Percentiles rank a stretch among this genome's conserved stretches.
These are phyloP conservation scores for Cantharis flavilabris DNA, from an alignment of 2,888 invertebrate species.

Conservation along the genomic window DNA sequence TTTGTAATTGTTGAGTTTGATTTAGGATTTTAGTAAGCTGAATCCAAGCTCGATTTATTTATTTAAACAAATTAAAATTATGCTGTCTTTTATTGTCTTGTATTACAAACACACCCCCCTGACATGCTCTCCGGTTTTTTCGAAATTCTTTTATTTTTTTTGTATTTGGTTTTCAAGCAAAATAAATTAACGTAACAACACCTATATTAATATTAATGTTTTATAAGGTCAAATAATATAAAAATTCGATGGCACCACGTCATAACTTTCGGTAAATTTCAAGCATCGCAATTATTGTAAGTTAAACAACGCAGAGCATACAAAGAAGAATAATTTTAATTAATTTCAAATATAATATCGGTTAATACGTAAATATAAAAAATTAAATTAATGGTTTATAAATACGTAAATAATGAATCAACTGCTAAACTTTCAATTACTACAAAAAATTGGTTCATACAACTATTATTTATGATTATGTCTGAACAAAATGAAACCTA, in stretches of 20 bases:
- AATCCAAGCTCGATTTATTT: too few relatives aligned
- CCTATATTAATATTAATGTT: too few relatives aligned
- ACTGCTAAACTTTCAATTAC: background rate
- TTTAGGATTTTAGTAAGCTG: too few relatives aligned
- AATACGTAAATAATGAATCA: background rate
- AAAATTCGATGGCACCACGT: background rate
- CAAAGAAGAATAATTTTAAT: background rate
- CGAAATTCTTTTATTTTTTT: too few relatives aligned
- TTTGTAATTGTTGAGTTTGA: too few relatives aligned
- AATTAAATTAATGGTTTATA: background rate
- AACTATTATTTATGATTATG: conserved; percentile 4
- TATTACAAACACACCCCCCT: too few relatives aligned
- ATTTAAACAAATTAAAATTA: too few relatives aligned
- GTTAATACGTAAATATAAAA: background rate
- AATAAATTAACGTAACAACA: too few relatives aligned
- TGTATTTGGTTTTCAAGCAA: too few relatives aligned
- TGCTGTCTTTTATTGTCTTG: too few relatives aligned
- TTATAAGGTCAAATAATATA: too few relatives aligned
- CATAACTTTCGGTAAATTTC: background rate
- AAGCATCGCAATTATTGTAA: background rate
- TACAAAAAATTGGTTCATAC: background rate
- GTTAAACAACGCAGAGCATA: background rate
- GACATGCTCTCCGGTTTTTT: too few relatives aligned
- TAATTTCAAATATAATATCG: background rate
- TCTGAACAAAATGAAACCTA: conserved; percentile 2